phyloP scores from a whole-genome alignment of 23 tunicate species.

The Trididemnum clinides region DNA sequence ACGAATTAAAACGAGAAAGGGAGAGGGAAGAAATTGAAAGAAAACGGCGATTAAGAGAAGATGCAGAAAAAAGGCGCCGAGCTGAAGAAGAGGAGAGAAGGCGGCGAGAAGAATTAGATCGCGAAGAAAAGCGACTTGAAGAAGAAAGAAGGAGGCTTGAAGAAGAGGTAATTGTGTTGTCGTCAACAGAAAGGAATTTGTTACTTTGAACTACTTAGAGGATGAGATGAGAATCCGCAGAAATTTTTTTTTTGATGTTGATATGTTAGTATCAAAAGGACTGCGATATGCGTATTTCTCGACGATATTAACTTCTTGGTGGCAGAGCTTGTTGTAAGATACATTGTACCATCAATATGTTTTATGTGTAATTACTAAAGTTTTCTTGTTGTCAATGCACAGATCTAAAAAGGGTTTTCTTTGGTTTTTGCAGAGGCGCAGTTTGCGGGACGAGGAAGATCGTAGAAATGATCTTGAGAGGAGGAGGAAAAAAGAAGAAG shows the following conservation, averaged over 20 bases:
- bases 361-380: background rate
- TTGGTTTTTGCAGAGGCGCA: slow-evolving; percentile 29
- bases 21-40: slow-evolving; percentile 62
- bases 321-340: too few relatives aligned
- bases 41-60: slow-evolving; percentile 65
- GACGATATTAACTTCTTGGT: too few relatives aligned
- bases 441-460: slow-evolving; percentile 75
- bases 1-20: slow-evolving; percentile 51
- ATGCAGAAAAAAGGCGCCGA: slow-evolving; percentile 73
- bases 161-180: slow-evolving; percentile 70
- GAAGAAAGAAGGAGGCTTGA: slow-evolving; percentile 71
- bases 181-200: background rate
- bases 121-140: slow-evolving; percentile 66
- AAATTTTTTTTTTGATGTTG: too few relatives aligned
- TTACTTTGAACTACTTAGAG: too few relatives aligned
- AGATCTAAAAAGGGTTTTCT: too few relatives aligned
- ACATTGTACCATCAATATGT: background rate
- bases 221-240: too few relatives aligned
- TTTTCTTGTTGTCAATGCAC: background rate
- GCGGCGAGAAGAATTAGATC: slow-evolving; percentile 59
- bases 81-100: slow-evolving; percentile 77
- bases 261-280: too few relatives aligned
- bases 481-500: slow-evolving; percentile 38
- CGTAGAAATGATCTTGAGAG: too few relatives aligned
- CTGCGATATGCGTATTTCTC: too few relatives aligned